These are phyloP conservation scores for Lasioglossum vierecki DNA, from an alignment of 2,888 invertebrate genomes.

Conservation along the genomic window DNA sequence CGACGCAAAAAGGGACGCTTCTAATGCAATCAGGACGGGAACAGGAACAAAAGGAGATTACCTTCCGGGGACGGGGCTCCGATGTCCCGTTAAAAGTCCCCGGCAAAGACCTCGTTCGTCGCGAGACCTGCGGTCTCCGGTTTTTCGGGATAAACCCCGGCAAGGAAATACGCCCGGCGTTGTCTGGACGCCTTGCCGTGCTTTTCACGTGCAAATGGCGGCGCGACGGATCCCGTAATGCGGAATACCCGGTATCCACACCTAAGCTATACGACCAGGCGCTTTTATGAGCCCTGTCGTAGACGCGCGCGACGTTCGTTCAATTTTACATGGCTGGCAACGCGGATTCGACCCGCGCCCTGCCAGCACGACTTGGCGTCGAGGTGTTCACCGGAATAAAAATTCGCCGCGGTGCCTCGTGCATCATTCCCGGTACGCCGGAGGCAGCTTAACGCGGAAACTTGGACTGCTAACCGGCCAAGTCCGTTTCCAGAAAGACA, in stretches of 20 bases:
- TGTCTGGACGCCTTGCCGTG: not conserved
- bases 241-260: not conserved
- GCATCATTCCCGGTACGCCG: slow-evolving; percentile 55
- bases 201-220: slow-evolving; percentile 35
- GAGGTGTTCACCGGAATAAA: slow-evolving; percentile 60
- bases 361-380: slow-evolving; percentile 23
- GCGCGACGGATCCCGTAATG: not conserved
- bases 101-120: not conserved
- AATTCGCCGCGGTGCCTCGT: slow-evolving; percentile 64
- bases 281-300: slow-evolving; percentile 49
- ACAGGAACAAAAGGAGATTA: slow-evolving; percentile 17
- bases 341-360: slow-evolving; percentile 30
- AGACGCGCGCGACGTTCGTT: slow-evolving; percentile 51
- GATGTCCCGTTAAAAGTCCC: slow-evolving; percentile 14
- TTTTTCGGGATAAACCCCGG: slow-evolving; percentile 27
- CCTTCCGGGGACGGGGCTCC: not conserved
- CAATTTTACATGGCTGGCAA: slow-evolving; percentile 40
- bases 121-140: not conserved
- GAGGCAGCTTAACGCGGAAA: slow-evolving; percentile 70
- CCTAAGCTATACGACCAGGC: slow-evolving; percentile 31
- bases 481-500: slow-evolving; percentile 19
- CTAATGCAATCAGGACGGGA: slow-evolving; percentile 15
- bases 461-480: slow-evolving; percentile 39
- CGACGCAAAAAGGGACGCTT: not conserved
- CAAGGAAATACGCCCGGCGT: slow-evolving; percentile 22